Conservation (phyloP, 2,888 invertebrate genomes). For the Stenoptilia bipunctidactyla region DNA sequence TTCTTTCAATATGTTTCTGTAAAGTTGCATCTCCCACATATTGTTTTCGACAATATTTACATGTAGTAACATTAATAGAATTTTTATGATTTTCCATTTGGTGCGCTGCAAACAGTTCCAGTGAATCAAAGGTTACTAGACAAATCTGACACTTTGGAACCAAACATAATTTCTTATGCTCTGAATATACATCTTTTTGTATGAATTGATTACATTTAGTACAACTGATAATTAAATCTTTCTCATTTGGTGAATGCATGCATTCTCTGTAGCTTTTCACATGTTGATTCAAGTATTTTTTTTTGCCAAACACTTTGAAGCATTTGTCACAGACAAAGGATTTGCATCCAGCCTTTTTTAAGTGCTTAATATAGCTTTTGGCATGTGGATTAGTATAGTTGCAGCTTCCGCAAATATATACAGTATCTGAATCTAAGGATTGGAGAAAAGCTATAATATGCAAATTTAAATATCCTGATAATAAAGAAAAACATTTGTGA, state of each 20-base stretch:
- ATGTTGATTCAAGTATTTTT: background rate
- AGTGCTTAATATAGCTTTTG: background rate
- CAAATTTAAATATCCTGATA: background rate
- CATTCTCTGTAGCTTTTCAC: background rate
- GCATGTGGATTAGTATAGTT: background rate
- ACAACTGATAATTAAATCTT: conserved; percentile 17
- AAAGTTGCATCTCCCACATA: conserved; percentile 31
- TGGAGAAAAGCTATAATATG: background rate
- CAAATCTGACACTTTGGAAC: conserved; percentile 34
- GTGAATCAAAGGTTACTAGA: conserved; percentile 21
- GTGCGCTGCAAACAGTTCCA: conserved; percentile 32
- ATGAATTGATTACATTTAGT: conserved; percentile 24
- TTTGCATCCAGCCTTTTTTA: background rate
- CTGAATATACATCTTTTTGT: conserved; percentile 3
- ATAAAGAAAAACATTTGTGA: background rate
- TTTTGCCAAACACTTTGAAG: background rate
- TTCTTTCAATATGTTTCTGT: conserved; percentile 34
- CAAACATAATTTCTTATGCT: conserved; percentile 28
- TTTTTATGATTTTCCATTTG: conserved; percentile 28
- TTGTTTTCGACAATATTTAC: conserved; percentile 38
- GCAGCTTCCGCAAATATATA: background rate
- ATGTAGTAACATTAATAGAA: conserved; percentile 25
- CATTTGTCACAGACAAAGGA: background rate
- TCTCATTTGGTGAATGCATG: background rate
- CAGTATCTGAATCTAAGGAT: background rate